Evolutionary conservation across 2,113 vertebrate genomes (phyloP).

Genomic region (Rhodinocichla rosea): DNA sequence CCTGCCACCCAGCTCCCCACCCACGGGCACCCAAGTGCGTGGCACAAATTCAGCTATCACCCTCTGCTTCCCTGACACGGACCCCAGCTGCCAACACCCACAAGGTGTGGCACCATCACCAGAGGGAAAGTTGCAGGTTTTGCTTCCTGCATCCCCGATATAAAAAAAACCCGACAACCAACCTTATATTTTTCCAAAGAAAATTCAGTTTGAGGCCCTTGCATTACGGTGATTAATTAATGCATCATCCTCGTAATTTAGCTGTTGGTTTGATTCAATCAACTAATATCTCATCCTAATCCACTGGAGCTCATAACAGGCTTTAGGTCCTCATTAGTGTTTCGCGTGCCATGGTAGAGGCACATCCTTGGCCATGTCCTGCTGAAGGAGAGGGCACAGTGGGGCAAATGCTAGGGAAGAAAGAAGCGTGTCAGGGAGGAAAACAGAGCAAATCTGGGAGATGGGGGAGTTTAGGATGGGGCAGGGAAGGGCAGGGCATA

Average conservation of each 20-base stretch:
- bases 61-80: rapidly evolving
- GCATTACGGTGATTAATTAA: not conserved
- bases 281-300: not conserved
- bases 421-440: rapidly evolving
- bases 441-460: not conserved
- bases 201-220: not conserved
- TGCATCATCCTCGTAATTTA: not conserved
- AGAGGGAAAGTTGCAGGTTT: not conserved
- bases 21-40: not conserved
- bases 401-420: not conserved
- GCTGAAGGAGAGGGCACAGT: not conserved
- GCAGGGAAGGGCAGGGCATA: not conserved
- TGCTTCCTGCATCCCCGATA: not conserved
- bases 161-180: rapidly evolving
- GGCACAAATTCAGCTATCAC: not conserved
- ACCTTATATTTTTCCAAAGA: not conserved
- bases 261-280: slow-evolving; percentile 10
- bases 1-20: not conserved
- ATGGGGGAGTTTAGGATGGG: too few relatives aligned
- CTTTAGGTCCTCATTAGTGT: not conserved
- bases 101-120: not conserved
- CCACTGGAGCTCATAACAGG: not conserved
- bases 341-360: rapidly evolving
- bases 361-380: not conserved
- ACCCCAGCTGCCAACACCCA: not conserved